Percentiles rank a stretch among this genome's conserved stretches.
phyloP scores from a whole-genome alignment of 1,140 invertebrate genomes.

The Thaumetopoea pityocampa region DNA sequence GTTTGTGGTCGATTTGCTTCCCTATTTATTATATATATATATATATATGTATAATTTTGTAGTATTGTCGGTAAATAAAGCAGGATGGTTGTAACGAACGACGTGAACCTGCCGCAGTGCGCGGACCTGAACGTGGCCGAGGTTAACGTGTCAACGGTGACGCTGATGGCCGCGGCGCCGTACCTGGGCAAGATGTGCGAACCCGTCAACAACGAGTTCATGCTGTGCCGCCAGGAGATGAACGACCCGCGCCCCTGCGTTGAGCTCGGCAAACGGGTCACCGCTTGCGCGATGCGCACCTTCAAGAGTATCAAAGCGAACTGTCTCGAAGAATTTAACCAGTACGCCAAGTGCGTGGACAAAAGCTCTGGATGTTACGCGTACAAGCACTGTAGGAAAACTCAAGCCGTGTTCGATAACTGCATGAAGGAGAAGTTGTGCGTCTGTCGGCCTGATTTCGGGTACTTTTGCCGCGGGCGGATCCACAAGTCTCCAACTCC shows the following conservation, averaged over 20 bases:
- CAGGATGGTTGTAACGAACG: constrained; percentile 83
- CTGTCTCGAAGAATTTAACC: constrained; percentile 89
- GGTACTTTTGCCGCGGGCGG: constrained; percentile 89
- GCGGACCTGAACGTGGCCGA: constrained; percentile 89
- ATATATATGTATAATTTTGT: too few relatives aligned
- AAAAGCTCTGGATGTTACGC: constrained; percentile 82
- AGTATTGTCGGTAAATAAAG: too few relatives aligned
- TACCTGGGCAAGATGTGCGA: constrained; percentile 95
- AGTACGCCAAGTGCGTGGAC: constrained; percentile 93
- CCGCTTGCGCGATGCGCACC: constrained; percentile 91
- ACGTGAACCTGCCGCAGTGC: constrained; percentile 83
- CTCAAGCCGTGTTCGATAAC: constrained; percentile 89
- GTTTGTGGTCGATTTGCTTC: too few relatives aligned
- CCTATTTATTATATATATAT: too few relatives aligned
- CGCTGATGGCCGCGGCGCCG: constrained; percentile 87
- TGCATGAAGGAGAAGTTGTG: constrained; percentile 91
- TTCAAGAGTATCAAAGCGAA: constrained; percentile 90
- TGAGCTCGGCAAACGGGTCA: constrained; percentile 92
- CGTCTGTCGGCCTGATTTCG: constrained; percentile 88
- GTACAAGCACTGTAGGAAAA: constrained; percentile 86
- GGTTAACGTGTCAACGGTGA: constrained; percentile 87
- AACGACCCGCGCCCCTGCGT: constrained; percentile 92
- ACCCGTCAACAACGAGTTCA: constrained; percentile 93
- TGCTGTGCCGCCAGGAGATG: constrained; percentile 90
- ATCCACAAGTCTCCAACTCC: constrained; percentile 81